Base-by-base conservation (phyloP, 2,797 vertebrate genomes). In the Urophycis tenuis region DNA sequence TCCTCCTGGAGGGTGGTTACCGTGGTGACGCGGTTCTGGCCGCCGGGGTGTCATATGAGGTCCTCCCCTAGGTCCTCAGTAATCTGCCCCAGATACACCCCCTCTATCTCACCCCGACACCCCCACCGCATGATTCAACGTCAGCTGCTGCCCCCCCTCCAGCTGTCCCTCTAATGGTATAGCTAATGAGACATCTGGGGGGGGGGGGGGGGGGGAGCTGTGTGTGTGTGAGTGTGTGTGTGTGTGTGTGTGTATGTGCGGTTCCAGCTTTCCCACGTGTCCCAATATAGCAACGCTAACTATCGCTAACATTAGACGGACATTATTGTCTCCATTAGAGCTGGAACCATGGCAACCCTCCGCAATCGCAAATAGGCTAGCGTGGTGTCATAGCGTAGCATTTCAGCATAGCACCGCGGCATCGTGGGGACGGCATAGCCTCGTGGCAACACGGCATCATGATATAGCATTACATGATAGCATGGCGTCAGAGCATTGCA, bases 111-210 rank as follows among this genome's bases (percentile, higher is more conserved):
- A 5, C 22, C 49, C 41, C 14, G 14, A 15, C 41, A 2, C 41
- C 41, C 36, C 9, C 36, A 9, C 36, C 1, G 82, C 87, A 83
- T 49, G 45, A 84, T 35, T 86, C 86, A 81, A 60, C 82, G 84
- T 91, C 91, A 92, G 91, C 89, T 91, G 91, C 89, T 83, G 81
- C 86, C 49, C 49, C 89, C 82, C 88, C 85, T 86, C 89, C 92
- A 92, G 92, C 91, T 93, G 92, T 92, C 90, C 84, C 81, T 67
- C 88, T 93, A 93, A 93, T 92, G 92, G 92, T 93, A 93, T 92
- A 93, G 90, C 88, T 93, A 93, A 92, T 92, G 91, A 91, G 91
- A 91, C 92, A 91, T 91, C 91, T 92, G 91, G 90, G 91, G 88
- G 88, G 88, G 1, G 41, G 5, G 17, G 88, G 88, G 8, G 34